These are phyloP conservation scores for Rhopalosiphum maidis DNA, from an alignment of 1,140 invertebrate species.

Conservation along the genomic window DNA sequence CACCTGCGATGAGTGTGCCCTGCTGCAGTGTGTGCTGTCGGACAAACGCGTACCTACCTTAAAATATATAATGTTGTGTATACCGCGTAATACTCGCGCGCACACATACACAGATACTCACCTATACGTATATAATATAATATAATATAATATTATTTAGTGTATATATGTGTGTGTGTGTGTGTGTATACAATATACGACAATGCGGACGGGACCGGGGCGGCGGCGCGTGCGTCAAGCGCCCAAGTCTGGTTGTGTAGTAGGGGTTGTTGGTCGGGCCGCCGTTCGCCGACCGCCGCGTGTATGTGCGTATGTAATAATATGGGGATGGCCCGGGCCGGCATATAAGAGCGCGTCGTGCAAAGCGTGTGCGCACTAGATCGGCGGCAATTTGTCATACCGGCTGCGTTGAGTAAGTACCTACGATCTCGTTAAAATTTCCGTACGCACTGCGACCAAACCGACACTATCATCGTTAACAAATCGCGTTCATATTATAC, in stretches of 20 bases:
- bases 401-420: background rate
- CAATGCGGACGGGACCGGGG: background rate
- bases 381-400: slow-evolving; percentile 31
- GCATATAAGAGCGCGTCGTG: slow-evolving; percentile 54
- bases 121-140: background rate
- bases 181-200: background rate
- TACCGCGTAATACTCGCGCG: background rate
- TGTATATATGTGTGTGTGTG: background rate
- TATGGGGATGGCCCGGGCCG: slow-evolving; percentile 49
- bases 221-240: slow-evolving; percentile 4
- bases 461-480: background rate
- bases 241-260: slow-evolving; percentile 26
- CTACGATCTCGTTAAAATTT: slow-evolving; percentile 1
- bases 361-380: slow-evolving; percentile 44
- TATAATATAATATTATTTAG: background rate
- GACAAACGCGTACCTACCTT: background rate
- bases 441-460: background rate
- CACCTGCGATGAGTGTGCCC: background rate
- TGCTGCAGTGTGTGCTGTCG: background rate
- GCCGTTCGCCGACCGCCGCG: slow-evolving; percentile 10
- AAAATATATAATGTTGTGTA: background rate
- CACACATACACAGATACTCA: background rate
- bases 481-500: background rate
- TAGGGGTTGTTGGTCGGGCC: slow-evolving; percentile 37
- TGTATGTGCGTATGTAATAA: slow-evolving; percentile 40